phyloP scores from a whole-genome alignment of 2,113 vertebrate genomes.

The Malurus elegans region DNA sequence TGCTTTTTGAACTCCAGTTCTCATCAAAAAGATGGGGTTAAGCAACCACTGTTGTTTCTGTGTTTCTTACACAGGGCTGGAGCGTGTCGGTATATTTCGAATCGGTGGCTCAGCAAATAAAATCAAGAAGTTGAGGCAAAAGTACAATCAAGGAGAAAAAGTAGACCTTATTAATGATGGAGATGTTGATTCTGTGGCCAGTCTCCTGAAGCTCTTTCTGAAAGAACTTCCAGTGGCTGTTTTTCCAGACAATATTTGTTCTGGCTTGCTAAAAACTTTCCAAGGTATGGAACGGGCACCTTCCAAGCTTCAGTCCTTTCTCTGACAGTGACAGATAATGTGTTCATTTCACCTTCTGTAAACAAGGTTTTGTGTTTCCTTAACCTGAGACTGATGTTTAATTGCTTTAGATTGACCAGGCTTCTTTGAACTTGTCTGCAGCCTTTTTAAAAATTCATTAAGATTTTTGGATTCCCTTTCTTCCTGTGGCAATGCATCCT shows the following conservation, averaged over 20 bases:
- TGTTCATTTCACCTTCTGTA: background rate
- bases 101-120: slow-evolving; percentile 73
- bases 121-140: slow-evolving; percentile 70
- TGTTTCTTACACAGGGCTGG: slow-evolving; percentile 67
- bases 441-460: background rate
- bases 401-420: background rate
- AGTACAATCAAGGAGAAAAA: slow-evolving; percentile 72
- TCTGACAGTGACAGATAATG: background rate
- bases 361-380: background rate
- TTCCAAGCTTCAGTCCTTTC: background rate
- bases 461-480: background rate
- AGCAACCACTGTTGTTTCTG: background rate
- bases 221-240: slow-evolving; percentile 79
- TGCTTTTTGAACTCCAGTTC: background rate
- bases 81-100: slow-evolving; percentile 75
- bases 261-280: slow-evolving; percentile 60
- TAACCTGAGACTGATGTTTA: background rate
- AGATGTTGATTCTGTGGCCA: slow-evolving; percentile 78
- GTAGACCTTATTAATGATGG: slow-evolving; percentile 72
- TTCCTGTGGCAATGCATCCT: background rate
- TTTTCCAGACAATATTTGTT: slow-evolving; percentile 69
- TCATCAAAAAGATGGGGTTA: background rate
- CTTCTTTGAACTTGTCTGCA: background rate
- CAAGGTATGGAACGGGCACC: slow-evolving; percentile 52
- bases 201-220: slow-evolving; percentile 82